A percentile compares a stretch with the other conserved stretches of the same genome.
phyloP scores from a whole-genome alignment of 2,888 invertebrate genomes.

The Arctia plantaginis region DNA sequence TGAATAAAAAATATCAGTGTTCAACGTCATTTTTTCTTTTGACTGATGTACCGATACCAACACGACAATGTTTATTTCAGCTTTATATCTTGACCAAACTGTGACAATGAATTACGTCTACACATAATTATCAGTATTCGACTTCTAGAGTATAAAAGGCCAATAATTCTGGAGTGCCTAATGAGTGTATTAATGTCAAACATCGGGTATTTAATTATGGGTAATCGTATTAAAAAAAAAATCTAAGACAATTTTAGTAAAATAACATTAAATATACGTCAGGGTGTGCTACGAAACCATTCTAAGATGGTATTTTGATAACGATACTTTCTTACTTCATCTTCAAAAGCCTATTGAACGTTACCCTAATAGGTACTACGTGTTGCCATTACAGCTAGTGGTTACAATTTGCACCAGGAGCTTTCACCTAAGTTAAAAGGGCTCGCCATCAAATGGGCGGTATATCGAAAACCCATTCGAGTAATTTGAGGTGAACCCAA shows the following conservation, averaged over 20 bases:
- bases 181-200: neutral
- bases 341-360: constrained; percentile 47
- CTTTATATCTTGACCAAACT: neutral
- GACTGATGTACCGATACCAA: neutral
- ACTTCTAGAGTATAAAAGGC: no score
- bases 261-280: neutral
- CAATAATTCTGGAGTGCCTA: neutral
- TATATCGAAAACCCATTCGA: constrained; percentile 80
- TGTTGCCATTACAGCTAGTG: constrained; percentile 60
- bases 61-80: neutral
- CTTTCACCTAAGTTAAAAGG: constrained; percentile 70
- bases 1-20: neutral
- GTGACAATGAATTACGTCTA: neutral
- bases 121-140: neutral
- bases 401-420: constrained; percentile 65
- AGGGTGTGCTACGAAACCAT: neutral
- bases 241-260: neutral
- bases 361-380: constrained; percentile 54
- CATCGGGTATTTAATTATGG: neutral
- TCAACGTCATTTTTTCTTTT: neutral
- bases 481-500: constrained; percentile 82
- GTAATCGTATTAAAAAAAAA: neutral
- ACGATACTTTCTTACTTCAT: constrained; percentile 39
- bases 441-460: constrained; percentile 69
- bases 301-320: neutral